These are phyloP conservation scores for Pedetes capensis DNA, from an alignment of 2,113 vertebrate species.

Conservation along the genomic window DNA sequence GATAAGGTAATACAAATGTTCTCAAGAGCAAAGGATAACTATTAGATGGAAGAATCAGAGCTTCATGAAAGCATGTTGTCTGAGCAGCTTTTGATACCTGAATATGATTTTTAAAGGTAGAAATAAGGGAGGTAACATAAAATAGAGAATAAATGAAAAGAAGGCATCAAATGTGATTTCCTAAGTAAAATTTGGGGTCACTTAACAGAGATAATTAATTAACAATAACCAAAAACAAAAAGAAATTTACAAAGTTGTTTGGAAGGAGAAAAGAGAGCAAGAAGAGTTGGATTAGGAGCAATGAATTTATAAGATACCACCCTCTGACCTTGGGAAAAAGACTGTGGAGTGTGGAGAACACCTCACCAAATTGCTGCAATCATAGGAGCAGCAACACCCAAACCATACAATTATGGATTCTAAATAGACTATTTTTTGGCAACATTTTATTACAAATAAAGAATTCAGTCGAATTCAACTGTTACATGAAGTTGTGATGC, in stretches of 20 bases:
- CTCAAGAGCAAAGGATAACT: background rate
- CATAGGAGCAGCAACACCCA: background rate
- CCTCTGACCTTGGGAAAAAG: background rate
- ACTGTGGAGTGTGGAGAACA: background rate
- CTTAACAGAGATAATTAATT: background rate
- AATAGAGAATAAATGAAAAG: background rate
- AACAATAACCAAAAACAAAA: background rate
- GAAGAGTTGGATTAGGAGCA: background rate
- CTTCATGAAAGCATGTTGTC: background rate
- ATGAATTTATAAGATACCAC: background rate
- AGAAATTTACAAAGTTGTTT: background rate
- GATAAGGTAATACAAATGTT: background rate
- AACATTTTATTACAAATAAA: conserved; percentile 32
- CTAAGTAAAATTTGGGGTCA: background rate
- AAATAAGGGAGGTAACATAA: background rate
- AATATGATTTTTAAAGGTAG: conserved; percentile 6
- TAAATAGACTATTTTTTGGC: background rate
- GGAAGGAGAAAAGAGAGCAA: background rate
- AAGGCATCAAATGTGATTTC: background rate
- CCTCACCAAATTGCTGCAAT: background rate
- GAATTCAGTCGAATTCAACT: background rate
- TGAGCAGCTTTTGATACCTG: background rate
- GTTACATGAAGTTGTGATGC: background rate
- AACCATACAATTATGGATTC: background rate
- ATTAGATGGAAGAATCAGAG: background rate